phyloP scores from a whole-genome alignment of 2,888 invertebrate species.

The Amphipoea oculea region DNA sequence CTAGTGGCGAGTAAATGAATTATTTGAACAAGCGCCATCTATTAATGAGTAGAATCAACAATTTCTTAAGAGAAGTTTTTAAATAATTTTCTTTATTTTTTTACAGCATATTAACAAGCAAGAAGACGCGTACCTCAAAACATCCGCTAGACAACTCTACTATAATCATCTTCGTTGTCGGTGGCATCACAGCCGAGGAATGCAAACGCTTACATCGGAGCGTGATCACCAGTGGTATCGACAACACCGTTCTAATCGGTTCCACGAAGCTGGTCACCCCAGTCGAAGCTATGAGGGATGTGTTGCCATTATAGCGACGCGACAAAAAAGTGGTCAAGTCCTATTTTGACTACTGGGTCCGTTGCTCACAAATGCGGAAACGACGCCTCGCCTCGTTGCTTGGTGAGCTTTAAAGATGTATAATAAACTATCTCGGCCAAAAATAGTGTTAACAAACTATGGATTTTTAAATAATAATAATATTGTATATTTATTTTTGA shows the following conservation, averaged over 20 bases:
- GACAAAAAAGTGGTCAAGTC: slow-evolving; percentile 24
- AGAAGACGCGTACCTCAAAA: slow-evolving; percentile 79
- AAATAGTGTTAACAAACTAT: slow-evolving; percentile 8
- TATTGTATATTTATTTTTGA: not conserved
- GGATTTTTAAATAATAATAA: slow-evolving; percentile 24
- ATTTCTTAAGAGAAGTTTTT: too few species aligned
- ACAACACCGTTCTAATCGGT: slow-evolving; percentile 83
- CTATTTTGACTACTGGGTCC: slow-evolving; percentile 15
- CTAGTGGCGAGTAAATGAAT: slow-evolving; percentile 45
- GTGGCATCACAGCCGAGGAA: slow-evolving; percentile 92
- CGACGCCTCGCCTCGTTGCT: slow-evolving; percentile 18
- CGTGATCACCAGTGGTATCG: slow-evolving; percentile 87
- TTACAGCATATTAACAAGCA: slow-evolving; percentile 91
- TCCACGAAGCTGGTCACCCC: slow-evolving; percentile 83
- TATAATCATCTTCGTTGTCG: slow-evolving; percentile 92
- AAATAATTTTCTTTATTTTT: not conserved
- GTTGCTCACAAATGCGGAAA: slow-evolving; percentile 22
- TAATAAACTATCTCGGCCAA: slow-evolving; percentile 17
- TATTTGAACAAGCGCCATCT: slow-evolving; percentile 38
- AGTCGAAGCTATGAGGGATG: slow-evolving; percentile 83
- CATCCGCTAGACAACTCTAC: slow-evolving; percentile 92
- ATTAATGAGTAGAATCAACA: slow-evolving; percentile 23
- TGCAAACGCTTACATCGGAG: slow-evolving; percentile 87
- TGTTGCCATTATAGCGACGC: slow-evolving; percentile 67
- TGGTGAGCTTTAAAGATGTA: slow-evolving; percentile 27